These are phyloP conservation scores for Glyptemys insculpta DNA, from an alignment of 2,797 vertebrate genomes.

Conservation along the genomic window DNA sequence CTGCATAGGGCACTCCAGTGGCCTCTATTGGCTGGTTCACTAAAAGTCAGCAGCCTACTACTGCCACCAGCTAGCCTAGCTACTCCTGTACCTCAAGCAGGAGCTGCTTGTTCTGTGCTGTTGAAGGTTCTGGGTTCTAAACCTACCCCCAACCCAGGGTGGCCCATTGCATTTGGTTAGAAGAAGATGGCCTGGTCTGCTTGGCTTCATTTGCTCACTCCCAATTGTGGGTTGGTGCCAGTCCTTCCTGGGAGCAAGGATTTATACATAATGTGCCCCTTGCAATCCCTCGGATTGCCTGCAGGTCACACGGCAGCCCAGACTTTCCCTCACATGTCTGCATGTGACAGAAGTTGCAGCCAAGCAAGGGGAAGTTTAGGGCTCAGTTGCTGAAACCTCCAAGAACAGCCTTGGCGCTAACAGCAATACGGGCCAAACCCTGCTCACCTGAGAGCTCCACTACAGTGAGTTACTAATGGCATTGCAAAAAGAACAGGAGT, in stretches of 20 bases:
- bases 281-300: neutral
- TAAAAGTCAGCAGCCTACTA: neutral
- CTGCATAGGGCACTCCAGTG: neutral
- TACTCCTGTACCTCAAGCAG: too few species aligned
- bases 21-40: neutral
- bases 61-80: neutral
- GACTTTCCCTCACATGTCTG: too few species aligned
- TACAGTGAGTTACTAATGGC: neutral
- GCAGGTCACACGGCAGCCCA: too few species aligned
- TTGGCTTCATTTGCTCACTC: neutral
- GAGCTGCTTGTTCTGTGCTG: neutral
- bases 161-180: neutral
- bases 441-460: neutral
- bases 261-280: neutral
- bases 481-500: too few species aligned
- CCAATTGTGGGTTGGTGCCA: neutral
- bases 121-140: neutral
- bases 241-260: neutral
- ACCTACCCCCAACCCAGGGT: neutral
- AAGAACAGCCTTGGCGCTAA: neutral
- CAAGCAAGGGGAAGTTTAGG: neutral
- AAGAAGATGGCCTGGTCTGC: neutral
- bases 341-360: too few species aligned
- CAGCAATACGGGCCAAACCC: neutral
- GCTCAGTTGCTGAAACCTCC: neutral